Conservation (phyloP, 2,797 vertebrate species). For the Neostethus bicornis region DNA sequence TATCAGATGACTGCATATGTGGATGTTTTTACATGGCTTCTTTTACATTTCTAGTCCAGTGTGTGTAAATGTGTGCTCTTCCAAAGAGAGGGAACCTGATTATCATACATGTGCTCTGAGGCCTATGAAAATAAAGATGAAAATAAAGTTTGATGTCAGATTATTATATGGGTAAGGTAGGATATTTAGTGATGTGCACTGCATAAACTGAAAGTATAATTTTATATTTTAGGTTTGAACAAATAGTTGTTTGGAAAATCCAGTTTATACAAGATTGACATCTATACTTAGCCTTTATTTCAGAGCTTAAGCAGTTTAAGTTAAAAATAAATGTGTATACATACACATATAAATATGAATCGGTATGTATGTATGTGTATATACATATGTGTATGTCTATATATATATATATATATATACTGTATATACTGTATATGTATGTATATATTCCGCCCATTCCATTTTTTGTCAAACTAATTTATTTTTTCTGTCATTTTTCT, state of each 20-base stretch:
- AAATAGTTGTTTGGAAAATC: neutral
- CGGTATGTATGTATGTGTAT: too few relatives aligned
- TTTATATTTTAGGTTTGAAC: neutral
- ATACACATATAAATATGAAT: too few relatives aligned
- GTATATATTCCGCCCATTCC: too few relatives aligned
- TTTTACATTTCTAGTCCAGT: neutral
- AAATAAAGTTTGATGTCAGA: too few relatives aligned
- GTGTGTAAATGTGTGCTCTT: conserved; percentile 9
- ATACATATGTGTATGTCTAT: too few relatives aligned
- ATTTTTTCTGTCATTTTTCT: too few relatives aligned
- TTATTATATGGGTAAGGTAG: neutral
- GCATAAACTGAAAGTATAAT: neutral
- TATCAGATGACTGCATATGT: too few relatives aligned
- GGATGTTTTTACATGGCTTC: neutral
- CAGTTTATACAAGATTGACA: neutral
- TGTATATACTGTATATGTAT: too few relatives aligned
- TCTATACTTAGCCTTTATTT: neutral
- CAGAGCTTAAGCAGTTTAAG: neutral
- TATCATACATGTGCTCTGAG: conserved; percentile 17
- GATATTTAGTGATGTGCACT: neutral
- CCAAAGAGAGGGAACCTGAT: conserved; percentile 40
- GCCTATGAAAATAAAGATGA: conserved; percentile 23
- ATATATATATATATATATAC: too few relatives aligned
- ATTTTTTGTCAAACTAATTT: too few relatives aligned
- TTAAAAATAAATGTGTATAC: neutral